Conservation (phyloP, 2,797 vertebrate genomes). For the Muscicapa comitata region DNA sequence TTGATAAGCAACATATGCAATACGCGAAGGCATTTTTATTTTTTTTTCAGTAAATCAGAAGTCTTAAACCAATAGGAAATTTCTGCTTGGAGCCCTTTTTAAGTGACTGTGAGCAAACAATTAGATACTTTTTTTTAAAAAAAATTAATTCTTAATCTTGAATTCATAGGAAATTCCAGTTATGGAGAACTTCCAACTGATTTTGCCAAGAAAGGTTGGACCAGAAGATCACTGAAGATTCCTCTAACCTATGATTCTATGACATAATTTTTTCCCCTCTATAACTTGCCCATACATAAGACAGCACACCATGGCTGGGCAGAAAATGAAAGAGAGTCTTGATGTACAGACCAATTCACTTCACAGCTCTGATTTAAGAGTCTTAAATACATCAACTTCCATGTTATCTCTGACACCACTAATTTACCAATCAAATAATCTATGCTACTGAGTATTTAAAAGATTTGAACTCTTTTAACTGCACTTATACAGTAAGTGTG, state of each 20-base stretch:
- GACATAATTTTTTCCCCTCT: background rate
- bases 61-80: background rate
- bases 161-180: background rate
- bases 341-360: background rate
- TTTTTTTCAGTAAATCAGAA: background rate
- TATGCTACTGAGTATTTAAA: background rate
- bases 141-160: background rate
- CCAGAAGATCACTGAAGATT: background rate
- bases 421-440: background rate
- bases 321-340: background rate
- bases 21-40: background rate
- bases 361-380: background rate
- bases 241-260: background rate
- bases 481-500: background rate
- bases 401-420: background rate
- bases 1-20: background rate
- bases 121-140: accelerated
- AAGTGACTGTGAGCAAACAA: background rate
- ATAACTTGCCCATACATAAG: background rate
- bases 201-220: background rate
- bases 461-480: background rate
- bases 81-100: background rate
- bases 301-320: background rate
- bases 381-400: background rate
- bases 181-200: background rate